Base-by-base conservation (phyloP, 2,113 vertebrate genomes). In the Marmota flaviventris region DNA sequence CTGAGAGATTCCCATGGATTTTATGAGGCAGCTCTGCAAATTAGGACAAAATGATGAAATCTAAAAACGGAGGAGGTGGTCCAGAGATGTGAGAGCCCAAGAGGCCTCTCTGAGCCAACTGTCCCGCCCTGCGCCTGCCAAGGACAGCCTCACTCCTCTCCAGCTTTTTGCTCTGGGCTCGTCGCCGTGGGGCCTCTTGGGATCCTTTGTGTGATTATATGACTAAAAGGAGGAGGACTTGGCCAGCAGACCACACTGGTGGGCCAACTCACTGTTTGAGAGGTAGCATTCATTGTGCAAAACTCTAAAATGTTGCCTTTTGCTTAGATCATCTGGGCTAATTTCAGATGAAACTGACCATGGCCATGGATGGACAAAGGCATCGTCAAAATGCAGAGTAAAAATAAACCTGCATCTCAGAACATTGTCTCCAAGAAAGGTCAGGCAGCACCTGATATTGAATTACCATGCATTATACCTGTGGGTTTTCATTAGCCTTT, bases 31-130 rank as follows among this genome's bases (percentile, higher is more conserved):
- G 4, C 20, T 95, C 34, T 95, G 78, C 69, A 92, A 72, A 82
- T 61, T 10, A 96, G 76, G 91, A 72, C 75, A 93, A 89, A 94
- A 77, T 95, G 91, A 94, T 91, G 77, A 92, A 85, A 96, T 95
- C 53, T 67, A 42, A 78, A 88, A 88, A 56, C 94, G 39, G 91
- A 96, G 88, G 61, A 81, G 81, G 82, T 92, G 90, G 96, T 96
- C 76, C 51, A 72, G 85, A 72, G 69, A 94, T 37, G 45, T 3
- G 61, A 67, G 92, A 87, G 3, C 87, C 76, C 81, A 45, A 8
- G 14, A 61, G 95, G 65, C n/a, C 37, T 8, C 2, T 17, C 9
- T 12, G 79, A 72, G 70, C 88, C 96, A 96, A 22, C 0, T 12
- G 88, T 72, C 61, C 27, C 1, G 2, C n/a, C 58, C 61, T 2